Evolutionary conservation across 2,113 vertebrate genomes (phyloP), one percentile per base, ranked within the genome.

Genomic region (Siniperca knerii): DNA sequence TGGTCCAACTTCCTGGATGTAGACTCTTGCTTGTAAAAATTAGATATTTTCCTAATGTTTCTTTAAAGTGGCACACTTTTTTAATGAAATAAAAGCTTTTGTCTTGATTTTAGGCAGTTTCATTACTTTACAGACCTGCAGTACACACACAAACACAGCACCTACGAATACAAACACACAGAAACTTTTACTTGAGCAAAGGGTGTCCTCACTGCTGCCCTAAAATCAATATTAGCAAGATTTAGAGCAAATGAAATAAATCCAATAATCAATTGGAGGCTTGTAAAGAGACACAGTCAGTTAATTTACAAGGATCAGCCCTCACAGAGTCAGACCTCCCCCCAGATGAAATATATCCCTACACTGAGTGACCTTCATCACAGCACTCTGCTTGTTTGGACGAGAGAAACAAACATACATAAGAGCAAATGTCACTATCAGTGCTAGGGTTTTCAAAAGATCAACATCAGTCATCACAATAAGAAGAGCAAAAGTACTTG

Each of bases 201-300:
- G 23, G 33, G 79, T 25, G 50, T 68, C 74, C 35, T 73, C 68
- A 25, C 72, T 58, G 23, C 87, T 44, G 69, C 50, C 58, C 42
- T 75, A n/a, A 37, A 79, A 86, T 91, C 76, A 85, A 90, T 89
- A 76, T 37, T 0, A n/a, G 66, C 18, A 77, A 87, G 85, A 91
- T 86, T 93, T 81, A 90, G 50, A 82, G 88, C 54, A 74, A 85
- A 81, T 11, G 5, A 60, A 84, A 92, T 91, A 79, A 82, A 84
- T 90, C 1, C 23, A 77, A 83, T 85, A 84, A 92, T 94, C 88
- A 69, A 88, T 91, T 2, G 57, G 75, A 60, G 42, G 75, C 86
- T 78, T 74, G 52, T 86, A 90, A 90, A 90, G 57, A 83, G 68
- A 89, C 76, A 81, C 68, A 60, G 65, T 48, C 52, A 42, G 65